A percentile compares a stretch with the other conserved stretches of the same genome.
These are phyloP conservation scores for Myrmecophaga tridactyla DNA, from an alignment of 2,113 vertebrate genomes.

Conservation along the genomic window DNA sequence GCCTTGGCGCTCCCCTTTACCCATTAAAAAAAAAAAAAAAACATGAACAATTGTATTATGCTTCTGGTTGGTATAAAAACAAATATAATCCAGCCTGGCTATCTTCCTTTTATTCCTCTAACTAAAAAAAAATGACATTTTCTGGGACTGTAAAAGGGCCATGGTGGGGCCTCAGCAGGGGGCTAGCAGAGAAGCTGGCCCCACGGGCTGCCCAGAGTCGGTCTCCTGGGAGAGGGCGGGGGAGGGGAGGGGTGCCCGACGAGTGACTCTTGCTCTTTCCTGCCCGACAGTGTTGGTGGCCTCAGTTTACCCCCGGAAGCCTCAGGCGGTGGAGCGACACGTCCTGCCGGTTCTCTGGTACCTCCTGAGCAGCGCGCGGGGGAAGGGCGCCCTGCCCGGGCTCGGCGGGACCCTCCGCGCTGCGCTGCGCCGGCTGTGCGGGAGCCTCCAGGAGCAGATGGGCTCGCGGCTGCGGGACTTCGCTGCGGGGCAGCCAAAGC, in stretches of 20 bases:
- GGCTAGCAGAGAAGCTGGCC: not conserved
- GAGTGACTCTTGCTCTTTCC: conserved; percentile 19
- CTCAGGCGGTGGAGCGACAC: conserved; percentile 56
- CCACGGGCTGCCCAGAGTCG: not conserved
- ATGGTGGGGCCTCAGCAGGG: not conserved
- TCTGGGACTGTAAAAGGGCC: not conserved
- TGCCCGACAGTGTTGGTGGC: conserved; percentile 75
- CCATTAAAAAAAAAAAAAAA: not conserved
- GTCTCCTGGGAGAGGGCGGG: rapidly evolving
- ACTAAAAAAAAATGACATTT: conserved; percentile 25
- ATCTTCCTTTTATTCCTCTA: not conserved
- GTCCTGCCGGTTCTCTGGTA: conserved; percentile 81
- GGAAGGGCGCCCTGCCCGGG: conserved; percentile 27
- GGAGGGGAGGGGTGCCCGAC: not conserved
- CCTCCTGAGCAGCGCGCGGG: conserved; percentile 73
- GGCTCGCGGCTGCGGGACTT: conserved; percentile 71
- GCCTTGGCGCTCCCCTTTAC: not conserved
- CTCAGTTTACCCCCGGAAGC: conserved; percentile 74
- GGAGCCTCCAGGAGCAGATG: conserved; percentile 75
- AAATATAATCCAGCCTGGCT: not conserved
- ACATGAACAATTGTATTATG: not conserved
- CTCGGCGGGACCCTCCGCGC: not conserved
- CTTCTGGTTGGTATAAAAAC: not conserved
- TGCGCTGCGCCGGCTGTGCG: conserved; percentile 52
- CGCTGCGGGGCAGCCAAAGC: conserved; percentile 60